These are phyloP conservation scores for Embiotoca jacksoni DNA, from an alignment of 2,113 vertebrate species.

Conservation along the genomic window DNA sequence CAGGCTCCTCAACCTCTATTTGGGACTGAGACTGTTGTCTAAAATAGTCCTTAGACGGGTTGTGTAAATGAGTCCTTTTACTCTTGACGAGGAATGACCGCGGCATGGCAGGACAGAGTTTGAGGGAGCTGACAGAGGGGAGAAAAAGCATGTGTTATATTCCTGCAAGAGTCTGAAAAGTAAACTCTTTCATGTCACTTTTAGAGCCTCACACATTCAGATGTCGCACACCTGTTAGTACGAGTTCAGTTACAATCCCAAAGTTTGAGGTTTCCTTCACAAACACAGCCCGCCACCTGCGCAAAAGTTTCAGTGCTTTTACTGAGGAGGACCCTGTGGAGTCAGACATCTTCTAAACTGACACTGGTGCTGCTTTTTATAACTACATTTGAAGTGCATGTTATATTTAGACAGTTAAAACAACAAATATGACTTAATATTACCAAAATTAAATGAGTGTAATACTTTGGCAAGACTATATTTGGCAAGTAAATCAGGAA, in stretches of 20 bases:
- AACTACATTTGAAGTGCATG: not conserved
- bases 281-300: conserved; percentile 74
- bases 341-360: conserved; percentile 43
- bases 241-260: conserved; percentile 81
- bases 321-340: conserved; percentile 54
- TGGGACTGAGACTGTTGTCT: not conserved
- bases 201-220: conserved; percentile 18
- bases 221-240: conserved; percentile 72
- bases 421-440: not conserved
- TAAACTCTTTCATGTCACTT: conserved; percentile 40
- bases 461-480: too few relatives aligned
- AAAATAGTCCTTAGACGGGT: conserved; percentile 3
- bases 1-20: not conserved
- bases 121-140: conserved; percentile 12
- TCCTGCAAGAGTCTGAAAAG: conserved; percentile 40
- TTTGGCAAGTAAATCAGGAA: not conserved
- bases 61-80: conserved; percentile 63
- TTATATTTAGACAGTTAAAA: conserved; percentile 1
- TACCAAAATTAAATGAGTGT: not conserved
- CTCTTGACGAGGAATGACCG: conserved; percentile 84
- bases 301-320: conserved; percentile 31
- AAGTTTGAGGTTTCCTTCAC: conserved; percentile 80
- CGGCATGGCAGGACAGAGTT: conserved; percentile 74
- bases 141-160: conserved; percentile 25
- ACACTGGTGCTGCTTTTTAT: conserved; percentile 19